These are phyloP conservation scores for Drosophila gaucha DNA, from an alignment of 2,888 invertebrate species.

Conservation along the genomic window DNA sequence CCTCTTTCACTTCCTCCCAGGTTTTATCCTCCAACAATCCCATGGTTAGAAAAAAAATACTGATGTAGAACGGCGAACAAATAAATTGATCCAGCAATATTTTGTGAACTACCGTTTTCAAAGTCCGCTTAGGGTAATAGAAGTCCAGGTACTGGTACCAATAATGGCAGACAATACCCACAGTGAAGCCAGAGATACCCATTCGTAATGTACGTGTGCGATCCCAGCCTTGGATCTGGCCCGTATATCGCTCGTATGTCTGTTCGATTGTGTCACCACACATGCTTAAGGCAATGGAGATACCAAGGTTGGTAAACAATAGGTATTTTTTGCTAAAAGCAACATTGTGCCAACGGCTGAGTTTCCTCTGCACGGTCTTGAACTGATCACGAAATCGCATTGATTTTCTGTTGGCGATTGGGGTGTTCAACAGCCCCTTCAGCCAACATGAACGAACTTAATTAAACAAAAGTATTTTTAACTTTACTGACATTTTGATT, in stretches of 20 bases:
- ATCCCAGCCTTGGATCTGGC: constrained; percentile 86
- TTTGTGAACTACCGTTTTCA: constrained; percentile 89
- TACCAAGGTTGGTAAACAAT: constrained; percentile 90
- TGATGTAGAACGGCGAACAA: constrained; percentile 92
- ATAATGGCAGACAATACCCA: constrained; percentile 93
- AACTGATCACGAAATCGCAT: constrained; percentile 33
- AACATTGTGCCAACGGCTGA: constrained; percentile 48
- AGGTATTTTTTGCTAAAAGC: constrained; percentile 88
- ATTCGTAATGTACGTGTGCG: constrained; percentile 89
- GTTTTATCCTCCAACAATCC: constrained; percentile 89
- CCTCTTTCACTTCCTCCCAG: constrained; percentile 87
- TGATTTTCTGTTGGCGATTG: neutral
- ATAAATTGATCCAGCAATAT: constrained; percentile 92
- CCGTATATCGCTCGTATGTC: constrained; percentile 88
- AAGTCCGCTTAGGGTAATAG: constrained; percentile 88
- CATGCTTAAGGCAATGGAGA: constrained; percentile 91
- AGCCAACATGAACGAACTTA: constrained; percentile 28
- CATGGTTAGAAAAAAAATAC: constrained; percentile 90
- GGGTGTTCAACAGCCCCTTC: constrained; percentile 9
- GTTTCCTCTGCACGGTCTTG: constrained; percentile 6
- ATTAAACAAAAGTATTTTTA: constrained; percentile 22
- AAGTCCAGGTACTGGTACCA: constrained; percentile 93
- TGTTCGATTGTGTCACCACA: constrained; percentile 92
- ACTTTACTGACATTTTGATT: constrained; percentile 19
- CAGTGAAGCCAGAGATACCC: constrained; percentile 90